Conservation (phyloP, 2,797 vertebrate species). For the Lacerta bilineata region DNA sequence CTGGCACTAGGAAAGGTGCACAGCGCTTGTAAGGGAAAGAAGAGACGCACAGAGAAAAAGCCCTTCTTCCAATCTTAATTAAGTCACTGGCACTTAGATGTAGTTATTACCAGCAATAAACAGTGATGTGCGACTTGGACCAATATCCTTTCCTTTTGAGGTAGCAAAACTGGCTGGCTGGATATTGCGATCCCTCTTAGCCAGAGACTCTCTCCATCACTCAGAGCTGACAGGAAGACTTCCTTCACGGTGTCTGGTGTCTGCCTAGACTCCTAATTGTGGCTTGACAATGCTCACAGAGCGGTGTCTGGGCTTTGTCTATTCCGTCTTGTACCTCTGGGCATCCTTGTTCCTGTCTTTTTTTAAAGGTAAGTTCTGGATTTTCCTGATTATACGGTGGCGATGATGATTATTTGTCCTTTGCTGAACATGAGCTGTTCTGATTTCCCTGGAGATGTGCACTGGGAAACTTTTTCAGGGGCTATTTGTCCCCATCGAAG, state of each 20-base stretch:
- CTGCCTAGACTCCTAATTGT: constrained; percentile 32
- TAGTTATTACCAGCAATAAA: constrained; percentile 28
- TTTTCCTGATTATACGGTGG: not conserved
- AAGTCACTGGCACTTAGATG: constrained; percentile 27
- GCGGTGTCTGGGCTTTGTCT: constrained; percentile 71
- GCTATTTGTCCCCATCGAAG: not conserved
- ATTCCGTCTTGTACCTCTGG: constrained; percentile 81
- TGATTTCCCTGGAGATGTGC: not conserved
- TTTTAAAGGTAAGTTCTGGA: constrained; percentile 79
- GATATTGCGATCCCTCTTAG: constrained; percentile 25
- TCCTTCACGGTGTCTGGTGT: constrained; percentile 23
- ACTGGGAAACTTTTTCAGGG: constrained; percentile 1
- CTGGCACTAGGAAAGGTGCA: constrained; percentile 28
- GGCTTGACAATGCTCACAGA: constrained; percentile 63
- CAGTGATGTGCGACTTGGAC: not conserved
- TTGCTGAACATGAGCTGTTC: not conserved
- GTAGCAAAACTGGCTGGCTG: constrained; percentile 47
- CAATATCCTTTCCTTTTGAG: constrained; percentile 16
- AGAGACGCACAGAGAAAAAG: not conserved
- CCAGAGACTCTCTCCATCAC: constrained; percentile 47
- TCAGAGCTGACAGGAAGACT: constrained; percentile 31
- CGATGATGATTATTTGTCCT: not conserved
- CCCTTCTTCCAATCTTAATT: not conserved
- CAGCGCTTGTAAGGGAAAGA: not conserved
- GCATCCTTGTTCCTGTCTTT: constrained; percentile 74